These are phyloP conservation scores for Mionectes macconnelli DNA, from an alignment of 2,113 vertebrate species.

Conservation along the genomic window DNA sequence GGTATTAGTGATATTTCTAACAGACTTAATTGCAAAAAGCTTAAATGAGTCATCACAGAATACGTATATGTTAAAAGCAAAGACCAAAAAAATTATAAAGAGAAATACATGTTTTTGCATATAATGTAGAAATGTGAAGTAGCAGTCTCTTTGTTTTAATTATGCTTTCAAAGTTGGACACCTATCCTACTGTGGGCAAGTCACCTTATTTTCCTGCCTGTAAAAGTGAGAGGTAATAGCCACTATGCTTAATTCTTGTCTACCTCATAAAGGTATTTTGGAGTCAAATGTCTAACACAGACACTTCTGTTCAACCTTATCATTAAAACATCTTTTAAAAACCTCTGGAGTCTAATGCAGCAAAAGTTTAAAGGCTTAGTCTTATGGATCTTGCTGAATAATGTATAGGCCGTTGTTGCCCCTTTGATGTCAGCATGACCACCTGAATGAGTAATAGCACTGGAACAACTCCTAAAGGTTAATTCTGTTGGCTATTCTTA, in stretches of 20 bases:
- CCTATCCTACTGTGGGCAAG: background rate
- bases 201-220: background rate
- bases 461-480: background rate
- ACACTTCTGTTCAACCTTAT: background rate
- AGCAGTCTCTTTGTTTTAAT: background rate
- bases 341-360: background rate
- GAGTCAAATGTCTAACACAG: background rate
- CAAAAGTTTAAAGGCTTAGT: background rate
- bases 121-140: background rate
- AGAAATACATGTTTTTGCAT: background rate
- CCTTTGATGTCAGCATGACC: slow-evolving; percentile 17
- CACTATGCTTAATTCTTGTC: background rate
- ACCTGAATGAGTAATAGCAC: background rate
- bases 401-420: background rate
- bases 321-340: background rate
- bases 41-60: background rate
- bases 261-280: background rate
- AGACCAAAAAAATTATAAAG: background rate
- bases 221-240: background rate
- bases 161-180: background rate
- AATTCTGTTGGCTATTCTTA: background rate
- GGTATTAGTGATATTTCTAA: background rate
- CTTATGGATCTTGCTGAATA: background rate
- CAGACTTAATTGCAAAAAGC: background rate
- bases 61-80: fast-evolving